Evolutionary conservation across 2,888 invertebrate species (phyloP), one percentile per base, ranked within the genome.

Genomic region (Meiosimyza decipiens): DNA sequence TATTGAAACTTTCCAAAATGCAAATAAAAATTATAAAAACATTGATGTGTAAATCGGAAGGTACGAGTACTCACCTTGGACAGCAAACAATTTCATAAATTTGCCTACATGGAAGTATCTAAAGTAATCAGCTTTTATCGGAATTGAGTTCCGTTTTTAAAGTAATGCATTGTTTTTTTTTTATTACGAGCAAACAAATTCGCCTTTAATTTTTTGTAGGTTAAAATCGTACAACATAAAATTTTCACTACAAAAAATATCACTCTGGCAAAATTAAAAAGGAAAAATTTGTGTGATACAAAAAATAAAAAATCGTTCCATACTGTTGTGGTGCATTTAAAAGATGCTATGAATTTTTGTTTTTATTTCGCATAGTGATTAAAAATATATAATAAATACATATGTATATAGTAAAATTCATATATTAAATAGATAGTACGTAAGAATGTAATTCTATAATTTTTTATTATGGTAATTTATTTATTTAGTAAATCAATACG

Each of bases 311-410:
- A 65, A 18, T 47, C 72, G 67, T 70, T 60, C 67, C 47, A 6
- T 50, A 50, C 28, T 28, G 28, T 47, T 72, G 60, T 18, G 16
- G 73, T 73, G 73, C 73, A 64, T 33, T 40, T 63, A 63, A 47
- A 70, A 62, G 22, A 62, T 70, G 62, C 63, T 70, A 62, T 50
- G 11, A 65, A 55, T 52, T 62, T 40, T 40, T 40, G 40, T 40
- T 71, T 68, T 18, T 63, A 22, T 50, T n/a, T 57, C n/a, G 28
- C 65, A 74, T 69, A 74, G 64, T 74, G 74, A 69, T 59, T 69
- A 74, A 74, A 74, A 71, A 65, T 71, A 71, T 40, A 52, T 51
- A 72, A 50, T 66, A 12, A 51, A 52, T 60, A 22, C 54, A 64
- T 68, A 47, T 65, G 57, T 49, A 54, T 68, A 71, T 63, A 63